Conservation (phyloP, 1,140 invertebrate species). For the Cataglyphis hispanica region DNA sequence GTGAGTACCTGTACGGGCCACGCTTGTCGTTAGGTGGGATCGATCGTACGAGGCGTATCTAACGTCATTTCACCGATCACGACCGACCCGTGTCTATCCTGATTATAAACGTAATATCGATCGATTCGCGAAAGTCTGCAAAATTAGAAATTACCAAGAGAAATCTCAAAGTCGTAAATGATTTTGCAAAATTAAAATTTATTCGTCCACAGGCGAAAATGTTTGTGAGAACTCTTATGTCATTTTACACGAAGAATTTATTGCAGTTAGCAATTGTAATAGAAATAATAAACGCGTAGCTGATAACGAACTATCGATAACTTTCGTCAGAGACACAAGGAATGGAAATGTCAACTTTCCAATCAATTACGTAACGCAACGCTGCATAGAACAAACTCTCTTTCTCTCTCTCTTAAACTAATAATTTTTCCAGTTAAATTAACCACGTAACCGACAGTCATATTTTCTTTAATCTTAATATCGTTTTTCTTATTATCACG, state of each 20-base stretch:
- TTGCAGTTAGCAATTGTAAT: conserved; percentile 16
- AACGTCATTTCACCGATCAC: conserved; percentile 60
- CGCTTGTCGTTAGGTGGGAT: conserved; percentile 61
- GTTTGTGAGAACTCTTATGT: conserved; percentile 9
- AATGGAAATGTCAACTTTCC: conserved; percentile 52
- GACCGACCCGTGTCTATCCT: conserved; percentile 36
- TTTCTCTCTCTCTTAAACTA: background rate
- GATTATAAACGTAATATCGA: conserved; percentile 46
- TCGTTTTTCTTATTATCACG: background rate
- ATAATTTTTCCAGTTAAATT: conserved; percentile 6
- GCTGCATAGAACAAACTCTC: background rate
- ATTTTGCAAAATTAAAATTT: conserved; percentile 17
- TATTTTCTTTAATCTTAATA: background rate
- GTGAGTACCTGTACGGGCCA: conserved; percentile 69
- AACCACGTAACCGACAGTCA: background rate
- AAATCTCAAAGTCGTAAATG: background rate
- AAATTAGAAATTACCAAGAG: conserved; percentile 10
- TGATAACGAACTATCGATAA: background rate
- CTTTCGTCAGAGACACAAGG: background rate
- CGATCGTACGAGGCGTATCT: conserved; percentile 60
- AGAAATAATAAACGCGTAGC: background rate
- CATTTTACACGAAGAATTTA: conserved; percentile 16
- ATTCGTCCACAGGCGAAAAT: conserved; percentile 3
- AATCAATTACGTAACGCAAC: conserved; percentile 26
- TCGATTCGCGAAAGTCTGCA: background rate